Base-by-base conservation (phyloP, 2,797 vertebrate genomes). In the Molossus alvarezi region DNA sequence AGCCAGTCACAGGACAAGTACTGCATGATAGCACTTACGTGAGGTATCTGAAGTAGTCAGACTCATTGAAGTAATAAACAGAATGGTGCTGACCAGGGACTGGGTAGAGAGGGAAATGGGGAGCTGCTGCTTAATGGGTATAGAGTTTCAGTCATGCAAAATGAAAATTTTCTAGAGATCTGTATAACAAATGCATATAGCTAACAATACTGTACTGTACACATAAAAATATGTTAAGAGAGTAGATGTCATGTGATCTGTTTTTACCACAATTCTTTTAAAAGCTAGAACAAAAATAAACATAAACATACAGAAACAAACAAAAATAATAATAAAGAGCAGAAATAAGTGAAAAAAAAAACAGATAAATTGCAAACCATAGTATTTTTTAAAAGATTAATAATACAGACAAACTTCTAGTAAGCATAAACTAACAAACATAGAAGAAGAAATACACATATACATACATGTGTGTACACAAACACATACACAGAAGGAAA, bases 291-390 rank as follows among this genome's bases (percentile, higher is more conserved):
- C 71, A 90, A 41, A 1, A 89, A 72, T 85, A 58, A 83, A 65
- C 41, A 83, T 79, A 92, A 94, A 37, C 3, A 23, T 8, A 58
- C 80, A 57, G n/a, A 53, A 96, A 73, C n/a, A 33, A 33, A 69
- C 20, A 69, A 67, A 67, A 55, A 14, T 72, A 3, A 45, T 45
- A 45, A 45, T 45, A 45, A 45, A 45, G 41, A 45, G 41, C 15
- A 79, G 12, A 88, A 75, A 45, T 48, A 89, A 20, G 9, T 45
- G 15, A 45, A 53, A 93, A 88, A 62, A 7, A 83, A 69, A 23
- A 21, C 15, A 82, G 14, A 84, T 33, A 72, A 86, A 75, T 18
- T 25, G 14, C 15, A 81, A 88, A 37, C 17, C 14, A 86, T 29
- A 64, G 21, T 27, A 1, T 20, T 48, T 45, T 72, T 45, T 0